Conservation (phyloP, 2,888 invertebrate species). For the Linnaemya tessellans region DNA sequence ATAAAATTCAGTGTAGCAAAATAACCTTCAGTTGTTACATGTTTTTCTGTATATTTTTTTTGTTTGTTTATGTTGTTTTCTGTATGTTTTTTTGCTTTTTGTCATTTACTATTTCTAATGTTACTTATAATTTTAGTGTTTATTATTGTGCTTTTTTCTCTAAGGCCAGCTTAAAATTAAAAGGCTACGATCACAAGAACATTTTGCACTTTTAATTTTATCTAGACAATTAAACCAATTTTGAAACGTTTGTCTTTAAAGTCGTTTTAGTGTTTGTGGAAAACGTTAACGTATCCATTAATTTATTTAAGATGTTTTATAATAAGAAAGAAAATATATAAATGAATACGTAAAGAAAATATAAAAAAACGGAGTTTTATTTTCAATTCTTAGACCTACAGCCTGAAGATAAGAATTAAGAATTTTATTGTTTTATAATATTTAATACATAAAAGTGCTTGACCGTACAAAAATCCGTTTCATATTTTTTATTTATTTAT, state of each 20-base stretch:
- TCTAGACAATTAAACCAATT: constrained; percentile 27
- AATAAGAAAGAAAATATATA: background rate
- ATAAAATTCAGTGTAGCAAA: constrained; percentile 18
- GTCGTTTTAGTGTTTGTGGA: background rate
- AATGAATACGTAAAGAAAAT: background rate
- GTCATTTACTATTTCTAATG: constrained; percentile 12
- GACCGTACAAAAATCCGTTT: too few relatives aligned
- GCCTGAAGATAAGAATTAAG: too few relatives aligned
- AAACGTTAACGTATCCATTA: background rate
- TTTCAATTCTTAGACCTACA: too few relatives aligned
- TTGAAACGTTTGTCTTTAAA: constrained; percentile 11
- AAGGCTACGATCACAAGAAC: constrained; percentile 34
- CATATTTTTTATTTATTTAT: too few relatives aligned
- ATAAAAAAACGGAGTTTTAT: too few relatives aligned
- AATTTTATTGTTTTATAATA: too few relatives aligned
- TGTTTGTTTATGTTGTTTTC: background rate
- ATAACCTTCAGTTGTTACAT: constrained; percentile 39
- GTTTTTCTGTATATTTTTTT: constrained; percentile 1
- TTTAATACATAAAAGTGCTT: too few relatives aligned
- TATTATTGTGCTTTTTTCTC: background rate
- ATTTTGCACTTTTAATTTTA: constrained; percentile 30
- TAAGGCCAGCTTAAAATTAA: constrained; percentile 47
- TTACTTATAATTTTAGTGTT: constrained; percentile 8
- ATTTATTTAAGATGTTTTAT: background rate
- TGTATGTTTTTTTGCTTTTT: constrained; percentile 9